These are phyloP conservation scores for Sinelater perroti DNA, from an alignment of 2,888 invertebrate species.

Conservation along the genomic window DNA sequence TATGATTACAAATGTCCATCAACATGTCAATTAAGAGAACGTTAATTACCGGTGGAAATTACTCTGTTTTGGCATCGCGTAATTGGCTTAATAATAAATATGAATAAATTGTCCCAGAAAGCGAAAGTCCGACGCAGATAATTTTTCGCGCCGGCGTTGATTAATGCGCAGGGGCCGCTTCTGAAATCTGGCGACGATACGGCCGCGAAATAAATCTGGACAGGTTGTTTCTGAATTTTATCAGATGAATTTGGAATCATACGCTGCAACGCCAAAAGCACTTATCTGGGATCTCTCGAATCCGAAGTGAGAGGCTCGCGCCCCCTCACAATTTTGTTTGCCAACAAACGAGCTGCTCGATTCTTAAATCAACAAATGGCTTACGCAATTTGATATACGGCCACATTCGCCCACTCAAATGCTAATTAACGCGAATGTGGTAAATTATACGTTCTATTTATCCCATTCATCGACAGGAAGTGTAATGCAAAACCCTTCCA, in stretches of 20 bases:
- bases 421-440: slow-evolving; percentile 7
- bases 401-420: slow-evolving; percentile 13
- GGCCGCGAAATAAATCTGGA: slow-evolving; percentile 4
- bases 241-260: slow-evolving; percentile 27
- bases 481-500: slow-evolving; percentile 3
- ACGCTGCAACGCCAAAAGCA: slow-evolving; percentile 24
- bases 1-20: slow-evolving; percentile 33
- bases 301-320: slow-evolving; percentile 13
- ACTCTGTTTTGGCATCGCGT: slow-evolving; percentile 36
- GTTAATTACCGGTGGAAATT: slow-evolving; percentile 34
- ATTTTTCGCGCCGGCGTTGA: slow-evolving; percentile 4
- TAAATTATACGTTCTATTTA: slow-evolving; percentile 1
- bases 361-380: slow-evolving; percentile 5
- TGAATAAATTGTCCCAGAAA: slow-evolving; percentile 32
- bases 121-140: slow-evolving; percentile 17
- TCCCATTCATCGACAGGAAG: not conserved
- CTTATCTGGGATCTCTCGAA: slow-evolving; percentile 25
- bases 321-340: slow-evolving; percentile 12
- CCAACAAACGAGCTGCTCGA: not conserved
- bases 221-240: slow-evolving; percentile 7
- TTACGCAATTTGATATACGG: slow-evolving; percentile 3
- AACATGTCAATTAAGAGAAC: slow-evolving; percentile 35
- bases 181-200: slow-evolving; percentile 12
- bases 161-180: slow-evolving; percentile 14
- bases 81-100: slow-evolving; percentile 34